Conservation (phyloP, 2,888 invertebrate species). For the Trichogramma evanescens region DNA sequence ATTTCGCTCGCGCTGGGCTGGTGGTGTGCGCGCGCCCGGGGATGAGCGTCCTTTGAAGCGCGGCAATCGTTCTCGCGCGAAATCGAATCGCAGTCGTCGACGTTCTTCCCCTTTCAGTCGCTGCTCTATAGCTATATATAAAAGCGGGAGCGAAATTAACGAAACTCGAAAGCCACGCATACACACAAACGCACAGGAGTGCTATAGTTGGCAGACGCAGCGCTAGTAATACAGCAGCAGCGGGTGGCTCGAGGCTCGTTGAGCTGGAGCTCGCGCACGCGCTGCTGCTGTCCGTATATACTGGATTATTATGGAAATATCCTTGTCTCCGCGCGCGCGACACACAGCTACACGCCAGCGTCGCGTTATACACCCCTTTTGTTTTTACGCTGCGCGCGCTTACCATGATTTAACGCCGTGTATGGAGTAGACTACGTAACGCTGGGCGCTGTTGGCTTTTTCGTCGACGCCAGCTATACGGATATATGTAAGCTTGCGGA, state of each 20-base stretch:
- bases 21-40: background rate
- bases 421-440: background rate
- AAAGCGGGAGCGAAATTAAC: constrained; percentile 1
- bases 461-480: background rate
- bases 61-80: background rate
- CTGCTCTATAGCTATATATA: too few relatives aligned
- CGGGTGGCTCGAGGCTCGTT: constrained; percentile 9
- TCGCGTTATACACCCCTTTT: constrained; percentile 6
- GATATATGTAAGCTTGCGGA: background rate
- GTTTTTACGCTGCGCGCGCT: constrained; percentile 12
- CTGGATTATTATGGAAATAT: constrained; percentile 19
- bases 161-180: constrained; percentile 5
- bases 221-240: background rate
- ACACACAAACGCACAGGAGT: too few relatives aligned
- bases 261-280: constrained; percentile 1
- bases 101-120: background rate
- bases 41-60: background rate
- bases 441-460: background rate
- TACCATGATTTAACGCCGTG: constrained; percentile 6
- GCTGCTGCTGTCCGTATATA: background rate
- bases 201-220: too few relatives aligned
- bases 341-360: background rate
- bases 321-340: background rate
- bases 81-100: background rate
- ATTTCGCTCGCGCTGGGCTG: too few relatives aligned